Conservation (phyloP, 2,113 vertebrate species). For the Psittacara wagleri region DNA sequence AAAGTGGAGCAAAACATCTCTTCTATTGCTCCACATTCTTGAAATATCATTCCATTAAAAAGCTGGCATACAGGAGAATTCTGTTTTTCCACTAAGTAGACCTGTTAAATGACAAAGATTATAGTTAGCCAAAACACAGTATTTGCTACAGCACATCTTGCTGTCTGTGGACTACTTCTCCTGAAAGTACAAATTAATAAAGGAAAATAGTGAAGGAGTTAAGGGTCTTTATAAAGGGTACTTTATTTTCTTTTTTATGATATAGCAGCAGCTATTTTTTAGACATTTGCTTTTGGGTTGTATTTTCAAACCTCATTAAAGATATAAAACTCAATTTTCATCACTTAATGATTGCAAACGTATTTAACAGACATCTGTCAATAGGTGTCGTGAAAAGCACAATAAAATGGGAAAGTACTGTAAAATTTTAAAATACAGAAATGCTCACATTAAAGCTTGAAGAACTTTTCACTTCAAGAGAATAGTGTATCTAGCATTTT, state of each 20-base stretch:
- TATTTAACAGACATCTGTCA: background rate
- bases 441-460: background rate
- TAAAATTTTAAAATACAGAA: background rate
- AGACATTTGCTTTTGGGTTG: background rate
- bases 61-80: background rate
- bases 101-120: background rate
- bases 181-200: background rate
- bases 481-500: background rate
- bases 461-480: background rate
- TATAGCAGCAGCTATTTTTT: background rate
- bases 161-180: background rate
- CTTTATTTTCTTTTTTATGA: background rate
- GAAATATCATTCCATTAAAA: background rate
- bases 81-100: background rate
- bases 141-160: background rate
- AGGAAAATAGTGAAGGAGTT: background rate
- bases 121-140: background rate
- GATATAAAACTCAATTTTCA: background rate
- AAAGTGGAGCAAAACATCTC: conserved; percentile 8
- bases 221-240: background rate
- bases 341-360: background rate
- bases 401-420: background rate
- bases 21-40: background rate
- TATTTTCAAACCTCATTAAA: background rate
- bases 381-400: background rate